Conservation (phyloP, 2,888 invertebrate species). For the Cheilosia grossa region DNA sequence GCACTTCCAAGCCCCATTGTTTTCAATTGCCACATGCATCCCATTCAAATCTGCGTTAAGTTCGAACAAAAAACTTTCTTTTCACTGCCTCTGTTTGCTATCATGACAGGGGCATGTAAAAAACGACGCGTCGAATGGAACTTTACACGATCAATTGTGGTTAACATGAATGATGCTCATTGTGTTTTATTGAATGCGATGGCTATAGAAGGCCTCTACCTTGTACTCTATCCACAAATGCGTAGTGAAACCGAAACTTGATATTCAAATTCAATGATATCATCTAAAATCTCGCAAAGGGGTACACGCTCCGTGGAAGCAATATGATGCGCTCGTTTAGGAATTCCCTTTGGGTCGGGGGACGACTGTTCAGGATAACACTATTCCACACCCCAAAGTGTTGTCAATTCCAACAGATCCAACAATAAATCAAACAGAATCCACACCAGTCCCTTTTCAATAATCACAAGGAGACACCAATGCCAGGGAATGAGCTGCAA, state of each 20-base stretch:
- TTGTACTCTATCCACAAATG: slow-evolving; percentile 21
- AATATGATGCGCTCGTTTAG: slow-evolving; percentile 12
- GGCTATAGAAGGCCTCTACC: background rate
- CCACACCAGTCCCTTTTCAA: background rate
- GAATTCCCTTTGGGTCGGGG: slow-evolving; percentile 28
- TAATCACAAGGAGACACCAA: slow-evolving; percentile 18
- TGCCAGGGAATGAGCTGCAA: slow-evolving; percentile 8
- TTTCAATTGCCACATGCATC: slow-evolving; percentile 13
- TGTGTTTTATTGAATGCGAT: slow-evolving; percentile 6
- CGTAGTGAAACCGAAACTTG: slow-evolving; percentile 31
- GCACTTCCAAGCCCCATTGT: slow-evolving; percentile 16
- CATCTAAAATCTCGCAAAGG: slow-evolving; percentile 4
- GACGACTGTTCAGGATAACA: slow-evolving; percentile 20
- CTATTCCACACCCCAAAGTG: slow-evolving; percentile 49
- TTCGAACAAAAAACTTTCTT: slow-evolving; percentile 42
- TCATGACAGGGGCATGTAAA: slow-evolving; percentile 29
- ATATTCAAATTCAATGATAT: slow-evolving; percentile 44
- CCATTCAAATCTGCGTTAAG: slow-evolving; percentile 36
- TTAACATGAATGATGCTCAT: slow-evolving; percentile 2
- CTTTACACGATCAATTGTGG: slow-evolving; percentile 35
- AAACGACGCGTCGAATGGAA: slow-evolving; percentile 5
- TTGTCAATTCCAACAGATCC: slow-evolving; percentile 51
- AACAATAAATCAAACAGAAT: slow-evolving; percentile 56
- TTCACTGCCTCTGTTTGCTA: slow-evolving; percentile 13
- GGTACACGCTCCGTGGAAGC: slow-evolving; percentile 14